phyloP scores from a whole-genome alignment of 2,113 vertebrate species.

The Heptranchias perlo region DNA sequence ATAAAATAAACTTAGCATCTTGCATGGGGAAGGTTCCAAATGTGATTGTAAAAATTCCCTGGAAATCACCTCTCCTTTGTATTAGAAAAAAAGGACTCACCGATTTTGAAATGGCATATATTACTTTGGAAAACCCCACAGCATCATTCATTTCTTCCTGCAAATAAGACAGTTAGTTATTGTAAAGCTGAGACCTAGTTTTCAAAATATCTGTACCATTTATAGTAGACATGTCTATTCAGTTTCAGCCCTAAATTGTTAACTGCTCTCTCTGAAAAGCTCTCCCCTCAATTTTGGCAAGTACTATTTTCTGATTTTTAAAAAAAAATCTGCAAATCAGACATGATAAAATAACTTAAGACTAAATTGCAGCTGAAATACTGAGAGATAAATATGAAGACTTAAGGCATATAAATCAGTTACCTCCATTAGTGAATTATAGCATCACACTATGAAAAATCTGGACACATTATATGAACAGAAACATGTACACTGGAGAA shows the following conservation, averaged over 20 bases:
- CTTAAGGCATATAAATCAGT: neutral
- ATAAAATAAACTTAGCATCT: neutral
- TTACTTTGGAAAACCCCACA: constrained; percentile 89
- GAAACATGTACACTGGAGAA: neutral
- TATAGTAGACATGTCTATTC: neutral
- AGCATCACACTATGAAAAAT: neutral
- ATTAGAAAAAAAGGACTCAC: constrained; percentile 60
- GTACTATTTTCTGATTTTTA: neutral
- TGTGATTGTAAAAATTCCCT: neutral
- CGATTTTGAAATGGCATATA: constrained; percentile 89
- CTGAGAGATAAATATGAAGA: neutral
- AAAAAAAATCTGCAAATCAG: neutral
- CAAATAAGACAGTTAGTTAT: constrained; percentile 38
- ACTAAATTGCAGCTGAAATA: neutral
- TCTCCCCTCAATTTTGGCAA: neutral
- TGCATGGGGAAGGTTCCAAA: neutral
- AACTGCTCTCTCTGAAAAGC: neutral
- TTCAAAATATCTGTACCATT: neutral
- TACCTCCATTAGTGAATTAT: neutral
- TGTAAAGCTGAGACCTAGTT: neutral
- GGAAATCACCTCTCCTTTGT: neutral
- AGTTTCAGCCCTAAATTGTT: neutral
- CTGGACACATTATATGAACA: neutral
- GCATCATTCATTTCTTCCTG: constrained; percentile 92
- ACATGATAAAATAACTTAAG: neutral